A percentile compares a stretch with the other conserved stretches of the same genome.
Evolutionary conservation across 2,113 vertebrate species (phyloP).

Genomic region (Puntigrus tetrazona): DNA sequence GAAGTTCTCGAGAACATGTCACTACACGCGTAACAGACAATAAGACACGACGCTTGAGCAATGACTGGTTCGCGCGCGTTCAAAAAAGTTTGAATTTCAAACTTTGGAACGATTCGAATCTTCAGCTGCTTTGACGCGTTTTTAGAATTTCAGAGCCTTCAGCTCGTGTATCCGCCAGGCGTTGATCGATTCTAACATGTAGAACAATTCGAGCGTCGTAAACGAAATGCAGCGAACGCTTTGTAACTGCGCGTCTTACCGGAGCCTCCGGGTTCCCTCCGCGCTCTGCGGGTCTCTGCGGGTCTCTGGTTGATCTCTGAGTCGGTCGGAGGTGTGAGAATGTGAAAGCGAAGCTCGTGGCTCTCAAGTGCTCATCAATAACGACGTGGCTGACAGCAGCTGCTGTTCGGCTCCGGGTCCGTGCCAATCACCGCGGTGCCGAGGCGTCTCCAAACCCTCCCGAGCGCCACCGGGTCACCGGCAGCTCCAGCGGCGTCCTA

Average conservation of each 20-base stretch:
- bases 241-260: slow-evolving; percentile 1
- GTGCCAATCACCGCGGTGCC: slow-evolving; percentile 17
- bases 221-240: not conserved
- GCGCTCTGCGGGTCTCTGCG: not conserved
- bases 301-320: slow-evolving; percentile 1
- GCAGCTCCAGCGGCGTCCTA: not conserved
- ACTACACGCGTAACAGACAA: not conserved
- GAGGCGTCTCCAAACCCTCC: slow-evolving; percentile 12
- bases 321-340: not conserved
- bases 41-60: not conserved
- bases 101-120: not conserved
- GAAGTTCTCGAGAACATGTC: not conserved
- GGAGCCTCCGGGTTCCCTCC: not conserved
- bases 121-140: not conserved
- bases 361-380: slow-evolving; percentile 20
- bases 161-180: not conserved
- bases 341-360: not conserved
- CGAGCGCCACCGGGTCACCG: not conserved
- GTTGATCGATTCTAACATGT: not conserved
- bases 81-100: not conserved
- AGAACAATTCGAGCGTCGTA: too few relatives aligned
- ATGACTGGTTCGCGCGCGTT: not conserved
- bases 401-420: not conserved
- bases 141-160: not conserved
- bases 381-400: slow-evolving; percentile 8